phyloP scores from a whole-genome alignment of 2,113 vertebrate genomes.

The Ginglymostoma cirratum region DNA sequence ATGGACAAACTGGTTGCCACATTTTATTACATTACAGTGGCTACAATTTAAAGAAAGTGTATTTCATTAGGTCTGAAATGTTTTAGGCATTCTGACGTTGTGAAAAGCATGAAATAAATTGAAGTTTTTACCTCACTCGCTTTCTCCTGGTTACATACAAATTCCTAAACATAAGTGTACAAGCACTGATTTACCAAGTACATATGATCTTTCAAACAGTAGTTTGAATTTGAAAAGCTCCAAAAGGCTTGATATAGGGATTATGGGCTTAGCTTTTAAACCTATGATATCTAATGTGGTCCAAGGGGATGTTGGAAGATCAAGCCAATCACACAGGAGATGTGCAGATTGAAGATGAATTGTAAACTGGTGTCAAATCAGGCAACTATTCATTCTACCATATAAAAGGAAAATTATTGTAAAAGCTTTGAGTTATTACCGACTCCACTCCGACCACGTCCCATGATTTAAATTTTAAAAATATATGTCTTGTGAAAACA shows the following conservation, averaged over 20 bases:
- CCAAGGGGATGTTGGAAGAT: neutral
- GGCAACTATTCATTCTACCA: neutral
- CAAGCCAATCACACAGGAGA: neutral
- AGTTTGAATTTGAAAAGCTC: neutral
- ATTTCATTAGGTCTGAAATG: neutral
- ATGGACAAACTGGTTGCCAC: neutral
- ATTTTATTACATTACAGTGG: neutral
- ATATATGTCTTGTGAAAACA: neutral
- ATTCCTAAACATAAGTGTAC: neutral
- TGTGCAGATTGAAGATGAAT: neutral
- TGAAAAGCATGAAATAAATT: neutral
- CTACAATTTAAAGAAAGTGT: neutral
- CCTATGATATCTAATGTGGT: neutral
- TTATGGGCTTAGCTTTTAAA: neutral
- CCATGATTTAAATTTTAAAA: neutral
- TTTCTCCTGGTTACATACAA: neutral
- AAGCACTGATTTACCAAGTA: neutral
- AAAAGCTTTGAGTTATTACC: neutral
- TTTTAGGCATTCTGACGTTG: neutral
- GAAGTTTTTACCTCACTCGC: neutral
- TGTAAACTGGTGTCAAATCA: slow-evolving; percentile 1
- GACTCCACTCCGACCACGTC: no score
- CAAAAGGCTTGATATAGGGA: neutral
- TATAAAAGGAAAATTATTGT: neutral
- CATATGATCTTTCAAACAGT: neutral